Evolutionary conservation across 2,113 vertebrate species (phyloP).

Genomic region (Accipiter cooperii): DNA sequence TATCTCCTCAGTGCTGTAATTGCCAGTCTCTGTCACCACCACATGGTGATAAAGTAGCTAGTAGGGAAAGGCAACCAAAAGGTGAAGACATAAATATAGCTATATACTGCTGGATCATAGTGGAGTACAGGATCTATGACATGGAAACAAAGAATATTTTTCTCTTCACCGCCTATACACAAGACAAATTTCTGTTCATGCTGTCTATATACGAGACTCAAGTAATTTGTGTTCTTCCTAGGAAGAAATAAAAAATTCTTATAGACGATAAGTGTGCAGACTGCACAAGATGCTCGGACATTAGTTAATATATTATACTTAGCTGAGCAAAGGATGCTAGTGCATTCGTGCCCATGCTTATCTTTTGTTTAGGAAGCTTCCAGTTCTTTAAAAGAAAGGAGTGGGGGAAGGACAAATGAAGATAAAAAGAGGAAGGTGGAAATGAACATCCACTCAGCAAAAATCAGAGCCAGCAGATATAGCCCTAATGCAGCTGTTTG

Average conservation of each 20-base stretch:
- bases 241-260: not conserved
- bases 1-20: not conserved
- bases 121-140: fast-evolving
- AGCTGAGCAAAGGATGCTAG: not conserved
- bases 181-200: not conserved
- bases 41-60: not conserved
- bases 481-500: not conserved
- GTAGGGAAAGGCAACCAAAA: not conserved
- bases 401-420: not conserved
- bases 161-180: not conserved
- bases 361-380: not conserved
- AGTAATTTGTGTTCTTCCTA: not conserved
- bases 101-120: not conserved
- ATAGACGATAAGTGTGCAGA: not conserved
- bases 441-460: not conserved
- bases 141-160: not conserved
- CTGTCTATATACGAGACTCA: not conserved
- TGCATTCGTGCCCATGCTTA: not conserved
- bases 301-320: not conserved
- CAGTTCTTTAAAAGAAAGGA: not conserved
- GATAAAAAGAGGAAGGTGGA: not conserved
- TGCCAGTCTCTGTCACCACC: not conserved
- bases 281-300: not conserved
- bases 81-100: not conserved
- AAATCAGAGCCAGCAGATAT: not conserved